These are phyloP conservation scores for Melanogrammus aeglefinus DNA, from an alignment of 2,797 vertebrate species.

Conservation along the genomic window DNA sequence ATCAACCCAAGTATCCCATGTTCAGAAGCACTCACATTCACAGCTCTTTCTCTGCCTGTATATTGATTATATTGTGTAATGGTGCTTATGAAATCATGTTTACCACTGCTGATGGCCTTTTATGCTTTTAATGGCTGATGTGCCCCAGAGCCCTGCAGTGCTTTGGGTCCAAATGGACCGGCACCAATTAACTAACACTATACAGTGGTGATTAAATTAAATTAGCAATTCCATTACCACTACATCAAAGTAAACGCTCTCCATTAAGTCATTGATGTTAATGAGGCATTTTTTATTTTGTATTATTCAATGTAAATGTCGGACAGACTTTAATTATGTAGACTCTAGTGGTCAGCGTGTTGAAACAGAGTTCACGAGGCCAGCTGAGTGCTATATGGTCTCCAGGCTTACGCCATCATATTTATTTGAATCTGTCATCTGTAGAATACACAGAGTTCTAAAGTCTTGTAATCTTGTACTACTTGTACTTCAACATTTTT, in stretches of 20 bases:
- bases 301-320: constrained; percentile 46
- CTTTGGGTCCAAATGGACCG: constrained; percentile 64
- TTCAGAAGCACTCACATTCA: background rate
- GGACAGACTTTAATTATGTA: constrained; percentile 41
- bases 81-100: constrained; percentile 53
- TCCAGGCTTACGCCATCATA: background rate
- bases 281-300: constrained; percentile 43
- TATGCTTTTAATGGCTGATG: constrained; percentile 56
- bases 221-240: constrained; percentile 68
- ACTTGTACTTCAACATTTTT: background rate
- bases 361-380: background rate
- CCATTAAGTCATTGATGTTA: constrained; percentile 59
- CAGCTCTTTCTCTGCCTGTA: background rate
- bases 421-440: background rate
- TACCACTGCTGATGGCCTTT: constrained; percentile 59
- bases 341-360: constrained; percentile 34
- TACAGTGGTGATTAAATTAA: constrained; percentile 66
- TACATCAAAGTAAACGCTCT: constrained; percentile 60
- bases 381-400: background rate
- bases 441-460: background rate
- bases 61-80: constrained; percentile 47
- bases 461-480: background rate
- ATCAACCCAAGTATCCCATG: background rate
- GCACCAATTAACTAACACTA: constrained; percentile 63
- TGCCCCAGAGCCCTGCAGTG: constrained; percentile 46